Evolutionary conservation across 2,888 invertebrate species (phyloP).

Genomic region (Papilio elwesi): DNA sequence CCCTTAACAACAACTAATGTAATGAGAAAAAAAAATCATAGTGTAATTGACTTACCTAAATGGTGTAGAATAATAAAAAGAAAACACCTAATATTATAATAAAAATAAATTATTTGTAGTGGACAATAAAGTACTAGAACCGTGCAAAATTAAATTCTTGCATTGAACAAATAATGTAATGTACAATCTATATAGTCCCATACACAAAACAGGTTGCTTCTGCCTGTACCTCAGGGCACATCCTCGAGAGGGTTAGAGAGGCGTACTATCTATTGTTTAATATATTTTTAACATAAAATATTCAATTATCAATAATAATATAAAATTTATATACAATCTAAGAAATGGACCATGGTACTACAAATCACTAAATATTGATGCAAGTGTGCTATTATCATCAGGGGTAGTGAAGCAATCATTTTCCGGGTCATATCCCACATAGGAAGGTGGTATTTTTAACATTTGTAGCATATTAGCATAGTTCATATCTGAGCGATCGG

Average conservation of each 20-base stretch:
- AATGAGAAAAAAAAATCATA: too few species aligned
- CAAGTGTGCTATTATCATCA: constrained; percentile 64
- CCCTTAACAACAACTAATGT: too few species aligned
- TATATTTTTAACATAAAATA: not conserved
- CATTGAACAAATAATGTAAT: too few species aligned
- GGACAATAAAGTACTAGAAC: not conserved
- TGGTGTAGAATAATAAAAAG: not conserved
- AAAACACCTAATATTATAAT: not conserved
- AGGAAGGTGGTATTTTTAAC: constrained; percentile 75
- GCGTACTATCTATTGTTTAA: not conserved
- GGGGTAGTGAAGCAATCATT: constrained; percentile 77
- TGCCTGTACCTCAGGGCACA: too few species aligned
- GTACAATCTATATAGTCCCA: too few species aligned
- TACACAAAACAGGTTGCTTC: too few species aligned
- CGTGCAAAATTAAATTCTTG: not conserved
- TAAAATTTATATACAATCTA: not conserved
- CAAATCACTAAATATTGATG: constrained; percentile 59
- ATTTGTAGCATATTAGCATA: constrained; percentile 76
- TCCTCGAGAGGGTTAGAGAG: not conserved
- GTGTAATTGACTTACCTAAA: too few species aligned
- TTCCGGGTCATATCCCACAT: constrained; percentile 80
- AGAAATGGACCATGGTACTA: constrained; percentile 40
- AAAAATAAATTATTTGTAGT: constrained; percentile 2
- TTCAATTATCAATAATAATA: not conserved
- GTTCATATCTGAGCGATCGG: constrained; percentile 70